Conservation (phyloP, 2,797 vertebrate species). For the Adrianichthys oophorus region DNA sequence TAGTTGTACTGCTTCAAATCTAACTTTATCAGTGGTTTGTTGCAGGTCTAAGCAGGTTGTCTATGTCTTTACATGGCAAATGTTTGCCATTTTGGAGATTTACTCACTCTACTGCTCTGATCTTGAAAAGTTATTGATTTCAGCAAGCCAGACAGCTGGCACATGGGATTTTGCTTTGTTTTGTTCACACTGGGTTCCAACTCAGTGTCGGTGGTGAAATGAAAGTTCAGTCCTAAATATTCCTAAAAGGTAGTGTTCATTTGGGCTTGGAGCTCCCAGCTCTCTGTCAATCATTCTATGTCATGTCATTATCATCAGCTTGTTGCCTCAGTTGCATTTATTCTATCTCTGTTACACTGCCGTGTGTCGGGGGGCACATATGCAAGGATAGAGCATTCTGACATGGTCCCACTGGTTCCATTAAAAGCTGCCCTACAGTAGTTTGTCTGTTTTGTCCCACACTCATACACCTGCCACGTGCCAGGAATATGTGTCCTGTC, state of each 20-base stretch:
- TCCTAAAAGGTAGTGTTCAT: conserved; percentile 39
- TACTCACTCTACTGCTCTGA: conserved; percentile 60
- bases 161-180: conserved; percentile 55
- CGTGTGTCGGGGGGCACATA: neutral
- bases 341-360: conserved; percentile 15
- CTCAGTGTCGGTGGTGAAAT: conserved; percentile 46
- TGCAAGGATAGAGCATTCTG: conserved; percentile 9
- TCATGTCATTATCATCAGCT: conserved; percentile 33
- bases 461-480: conserved; percentile 67
- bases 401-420: conserved; percentile 69
- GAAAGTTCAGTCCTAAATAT: conserved; percentile 56
- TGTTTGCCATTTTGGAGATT: conserved; percentile 58
- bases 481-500: conserved; percentile 54
- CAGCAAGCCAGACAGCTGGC: conserved; percentile 66
- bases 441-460: conserved; percentile 60
- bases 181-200: conserved; percentile 41
- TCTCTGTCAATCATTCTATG: conserved; percentile 56
- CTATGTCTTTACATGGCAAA: conserved; percentile 51
- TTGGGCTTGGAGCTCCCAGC: conserved; percentile 47
- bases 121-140: conserved; percentile 66
- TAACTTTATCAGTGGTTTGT: conserved; percentile 18
- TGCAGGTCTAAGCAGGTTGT: conserved; percentile 11
- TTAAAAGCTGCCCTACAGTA: conserved; percentile 77
- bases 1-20: conserved; percentile 18
- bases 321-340: conserved; percentile 12